These are phyloP conservation scores for Leptonema lineaticorne DNA, from an alignment of 1,140 invertebrate genomes.

Conservation along the genomic window DNA sequence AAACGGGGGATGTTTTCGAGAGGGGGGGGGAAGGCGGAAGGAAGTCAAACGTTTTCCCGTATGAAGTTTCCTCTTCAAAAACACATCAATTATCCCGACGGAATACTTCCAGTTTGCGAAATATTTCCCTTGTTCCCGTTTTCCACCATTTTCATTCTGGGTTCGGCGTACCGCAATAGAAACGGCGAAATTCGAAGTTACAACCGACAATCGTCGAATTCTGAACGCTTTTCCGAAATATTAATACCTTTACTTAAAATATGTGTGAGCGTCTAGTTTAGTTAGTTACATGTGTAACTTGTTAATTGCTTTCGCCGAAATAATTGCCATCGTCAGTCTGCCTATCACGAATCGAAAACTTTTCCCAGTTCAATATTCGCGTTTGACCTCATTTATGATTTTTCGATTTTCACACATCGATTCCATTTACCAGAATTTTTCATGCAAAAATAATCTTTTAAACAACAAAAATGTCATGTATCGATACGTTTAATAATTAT, in stretches of 20 bases:
- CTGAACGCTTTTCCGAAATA: background rate
- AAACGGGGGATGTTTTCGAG: too few relatives aligned
- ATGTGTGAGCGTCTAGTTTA: too few relatives aligned
- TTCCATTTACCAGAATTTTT: too few relatives aligned
- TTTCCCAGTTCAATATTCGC: background rate
- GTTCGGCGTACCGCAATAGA: slow-evolving; percentile 9
- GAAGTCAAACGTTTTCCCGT: too few relatives aligned
- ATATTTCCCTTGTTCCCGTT: slow-evolving; percentile 8
- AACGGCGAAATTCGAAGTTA: slow-evolving; percentile 7
- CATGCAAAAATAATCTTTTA: too few relatives aligned
- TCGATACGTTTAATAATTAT: too few relatives aligned
- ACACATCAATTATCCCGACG: slow-evolving; percentile 16
- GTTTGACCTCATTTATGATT: too few relatives aligned
- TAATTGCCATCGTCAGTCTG: background rate
- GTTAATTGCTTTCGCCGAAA: slow-evolving; percentile 38
- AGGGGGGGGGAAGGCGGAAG: too few relatives aligned
- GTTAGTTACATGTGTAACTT: slow-evolving; percentile 36
- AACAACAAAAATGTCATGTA: too few relatives aligned
- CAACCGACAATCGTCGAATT: background rate
- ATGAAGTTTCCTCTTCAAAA: background rate
- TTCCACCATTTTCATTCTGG: too few relatives aligned
- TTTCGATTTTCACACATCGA: too few relatives aligned
- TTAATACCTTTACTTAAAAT: background rate
- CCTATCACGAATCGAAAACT: background rate
- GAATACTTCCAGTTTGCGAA: slow-evolving; percentile 15